Conservation (phyloP, 2,888 invertebrate genomes). For the Oligia strigilis region DNA sequence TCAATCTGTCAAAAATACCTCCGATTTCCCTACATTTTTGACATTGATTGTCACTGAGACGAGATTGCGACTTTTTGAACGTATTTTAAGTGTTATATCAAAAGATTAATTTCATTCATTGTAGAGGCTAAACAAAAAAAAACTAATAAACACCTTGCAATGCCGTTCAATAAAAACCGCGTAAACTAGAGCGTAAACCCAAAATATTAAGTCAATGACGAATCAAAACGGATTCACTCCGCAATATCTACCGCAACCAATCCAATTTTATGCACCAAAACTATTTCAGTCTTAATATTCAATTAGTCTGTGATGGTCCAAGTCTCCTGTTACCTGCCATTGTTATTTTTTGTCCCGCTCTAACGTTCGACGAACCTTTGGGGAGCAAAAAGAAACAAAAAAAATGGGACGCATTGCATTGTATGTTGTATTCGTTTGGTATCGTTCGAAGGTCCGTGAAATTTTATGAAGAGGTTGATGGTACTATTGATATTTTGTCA, state of each 20-base stretch:
- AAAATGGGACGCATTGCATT: constrained; percentile 59
- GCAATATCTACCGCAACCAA: constrained; percentile 62
- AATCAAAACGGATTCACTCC: constrained; percentile 46
- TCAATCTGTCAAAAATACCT: not conserved
- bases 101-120: constrained; percentile 23
- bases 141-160: constrained; percentile 43
- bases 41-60: not conserved
- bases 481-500: constrained; percentile 45
- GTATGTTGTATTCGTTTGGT: constrained; percentile 54
- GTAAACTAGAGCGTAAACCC: constrained; percentile 53
- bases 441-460: constrained; percentile 60
- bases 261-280: constrained; percentile 65
- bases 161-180: constrained; percentile 34
- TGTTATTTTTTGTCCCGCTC: constrained; percentile 74
- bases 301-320: constrained; percentile 71
- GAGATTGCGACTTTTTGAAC: too few relatives aligned
- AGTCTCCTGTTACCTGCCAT: constrained; percentile 80
- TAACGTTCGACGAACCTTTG: constrained; percentile 68
- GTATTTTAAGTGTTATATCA: not conserved
- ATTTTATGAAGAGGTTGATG: constrained; percentile 60
- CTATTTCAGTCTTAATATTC: constrained; percentile 71
- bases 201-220: constrained; percentile 59
- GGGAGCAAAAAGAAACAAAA: constrained; percentile 47
- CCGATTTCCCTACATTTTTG: not conserved
- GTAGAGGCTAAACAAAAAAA: constrained; percentile 11